Base-by-base conservation (phyloP, 1,140 invertebrate species). In the Aphidius gifuensis region DNA sequence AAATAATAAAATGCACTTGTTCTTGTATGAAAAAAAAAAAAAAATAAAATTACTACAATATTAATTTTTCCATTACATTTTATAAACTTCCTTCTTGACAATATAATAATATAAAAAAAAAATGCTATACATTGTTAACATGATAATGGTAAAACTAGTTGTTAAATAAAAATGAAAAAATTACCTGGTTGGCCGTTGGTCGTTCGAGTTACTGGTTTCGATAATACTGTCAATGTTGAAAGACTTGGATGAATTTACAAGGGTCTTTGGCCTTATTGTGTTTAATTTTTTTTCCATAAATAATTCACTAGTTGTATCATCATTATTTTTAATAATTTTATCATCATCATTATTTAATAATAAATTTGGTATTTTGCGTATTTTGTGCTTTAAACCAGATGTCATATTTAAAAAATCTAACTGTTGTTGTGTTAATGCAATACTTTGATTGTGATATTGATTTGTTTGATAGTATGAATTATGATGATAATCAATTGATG, bases 171-270 rank as follows among this genome's bases (percentile, higher is more conserved):
- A 58, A 63, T 53, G 11, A 53, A 54, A 4, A 58, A 42, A n/a
- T 63, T 63, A 63, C 61, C 61, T 58, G 46, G 62, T 60, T 38
- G 58, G 46, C 51, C 48, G 61, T 58, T 58, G 61, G 21, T 63
- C 61, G 55, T 42, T 65, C 40, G 64, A 61, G 42, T 54, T 59
- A 51, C 51, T 60, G 51, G 65, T 60, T 45, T 66, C 58, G 48
- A 66, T 66, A n/a, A 66, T 66, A 50, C 65, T 66, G 6, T 66
- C 65, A 44, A 66, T 66, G 45, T 51, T 66, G 58, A 66, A 66
- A 11, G 61, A 63, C 39, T 63, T 66, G 23, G 56, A 43, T 9
- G 54, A 54, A 11, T 23, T 21, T 38, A 23, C 57, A 3, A 43
- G 54, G n/a, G 49, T 45, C n/a, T 60, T 60, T 23, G 51, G 51